Conservation (phyloP, 2,888 invertebrate genomes). For the Disparrhopalites patrizii region DNA sequence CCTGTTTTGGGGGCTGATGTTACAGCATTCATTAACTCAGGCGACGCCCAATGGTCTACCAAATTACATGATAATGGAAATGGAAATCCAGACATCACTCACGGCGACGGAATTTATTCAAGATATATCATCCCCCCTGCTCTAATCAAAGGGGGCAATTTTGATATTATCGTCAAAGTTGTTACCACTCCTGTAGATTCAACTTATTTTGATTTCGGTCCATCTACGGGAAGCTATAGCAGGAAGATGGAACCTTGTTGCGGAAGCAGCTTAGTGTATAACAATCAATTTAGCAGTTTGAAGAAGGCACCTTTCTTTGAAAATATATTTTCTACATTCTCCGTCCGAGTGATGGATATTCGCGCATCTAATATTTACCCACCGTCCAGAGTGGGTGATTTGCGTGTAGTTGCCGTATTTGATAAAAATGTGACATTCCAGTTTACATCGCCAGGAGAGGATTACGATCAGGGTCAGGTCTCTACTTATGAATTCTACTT, state of each 20-base stretch:
- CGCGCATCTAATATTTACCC: conserved; percentile 46
- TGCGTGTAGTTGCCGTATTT: conserved; percentile 54
- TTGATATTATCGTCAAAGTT: conserved; percentile 46
- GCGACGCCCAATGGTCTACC: conserved; percentile 51
- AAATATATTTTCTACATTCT: conserved; percentile 40
- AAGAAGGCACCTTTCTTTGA: conserved; percentile 45
- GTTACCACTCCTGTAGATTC: conserved; percentile 40
- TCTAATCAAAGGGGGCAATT: conserved; percentile 33
- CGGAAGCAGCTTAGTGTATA: conserved; percentile 51
- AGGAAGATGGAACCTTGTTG: conserved; percentile 53
- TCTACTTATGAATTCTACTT: conserved; percentile 38
- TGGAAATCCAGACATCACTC: conserved; percentile 63
- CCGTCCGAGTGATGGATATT: conserved; percentile 39
- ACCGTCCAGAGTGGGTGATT: conserved; percentile 58
- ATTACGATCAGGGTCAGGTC: conserved; percentile 50
- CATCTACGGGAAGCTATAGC: background rate
- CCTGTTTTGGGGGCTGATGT: conserved; percentile 60
- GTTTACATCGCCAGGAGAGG: conserved; percentile 60
- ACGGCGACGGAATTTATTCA: conserved; percentile 64
- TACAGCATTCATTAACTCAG: conserved; percentile 53
- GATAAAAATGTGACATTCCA: conserved; percentile 56
- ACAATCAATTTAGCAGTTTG: conserved; percentile 29
- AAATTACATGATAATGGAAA: conserved; percentile 60
- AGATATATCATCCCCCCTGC: conserved; percentile 58
- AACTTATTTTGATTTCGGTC: conserved; percentile 31